A percentile compares a stretch with the other conserved stretches of the same genome.
These are phyloP conservation scores for Toxotes jaculatrix DNA, from an alignment of 2,113 vertebrate genomes.

Conservation along the genomic window DNA sequence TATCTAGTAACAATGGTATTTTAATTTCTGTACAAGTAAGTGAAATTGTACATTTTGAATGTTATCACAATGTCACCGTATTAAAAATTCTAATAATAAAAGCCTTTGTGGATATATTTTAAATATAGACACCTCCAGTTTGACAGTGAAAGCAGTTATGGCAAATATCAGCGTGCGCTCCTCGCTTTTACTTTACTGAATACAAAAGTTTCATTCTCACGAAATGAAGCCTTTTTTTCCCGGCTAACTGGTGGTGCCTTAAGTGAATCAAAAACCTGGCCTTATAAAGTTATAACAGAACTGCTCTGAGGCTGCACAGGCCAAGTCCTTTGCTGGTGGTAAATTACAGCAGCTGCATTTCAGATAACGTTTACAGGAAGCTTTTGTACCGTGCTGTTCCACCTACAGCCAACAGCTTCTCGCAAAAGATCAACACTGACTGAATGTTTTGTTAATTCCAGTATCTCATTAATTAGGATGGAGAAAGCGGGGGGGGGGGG, in stretches of 20 bases:
- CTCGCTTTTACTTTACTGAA: conserved; percentile 2
- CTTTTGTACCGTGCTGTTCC: conserved; percentile 48
- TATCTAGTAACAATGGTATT: no score
- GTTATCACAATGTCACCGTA: no score
- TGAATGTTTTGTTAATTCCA: conserved; percentile 67
- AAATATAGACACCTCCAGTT: not conserved
- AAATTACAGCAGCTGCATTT: conserved; percentile 69
- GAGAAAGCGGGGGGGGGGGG: conserved; percentile 42
- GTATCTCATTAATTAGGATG: conserved; percentile 65
- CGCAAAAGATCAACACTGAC: conserved; percentile 55
- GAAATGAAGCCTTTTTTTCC: not conserved
- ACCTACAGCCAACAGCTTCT: conserved; percentile 59
- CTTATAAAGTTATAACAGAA: conserved; percentile 64
- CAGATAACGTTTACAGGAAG: conserved; percentile 74
- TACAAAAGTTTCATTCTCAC: not conserved
- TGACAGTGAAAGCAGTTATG: not conserved
- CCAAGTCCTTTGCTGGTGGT: conserved; percentile 57
- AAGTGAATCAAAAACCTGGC: conserved; percentile 47
- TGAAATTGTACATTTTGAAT: not conserved
- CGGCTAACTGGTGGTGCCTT: conserved; percentile 23
- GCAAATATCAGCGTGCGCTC: not conserved
- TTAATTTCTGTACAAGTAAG: not conserved
- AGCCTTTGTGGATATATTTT: not conserved
- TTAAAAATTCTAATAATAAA: not conserved
- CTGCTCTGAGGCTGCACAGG: conserved; percentile 4